Evolutionary conservation across 2,113 vertebrate genomes (phyloP).

Genomic region (Struthio camelus): DNA sequence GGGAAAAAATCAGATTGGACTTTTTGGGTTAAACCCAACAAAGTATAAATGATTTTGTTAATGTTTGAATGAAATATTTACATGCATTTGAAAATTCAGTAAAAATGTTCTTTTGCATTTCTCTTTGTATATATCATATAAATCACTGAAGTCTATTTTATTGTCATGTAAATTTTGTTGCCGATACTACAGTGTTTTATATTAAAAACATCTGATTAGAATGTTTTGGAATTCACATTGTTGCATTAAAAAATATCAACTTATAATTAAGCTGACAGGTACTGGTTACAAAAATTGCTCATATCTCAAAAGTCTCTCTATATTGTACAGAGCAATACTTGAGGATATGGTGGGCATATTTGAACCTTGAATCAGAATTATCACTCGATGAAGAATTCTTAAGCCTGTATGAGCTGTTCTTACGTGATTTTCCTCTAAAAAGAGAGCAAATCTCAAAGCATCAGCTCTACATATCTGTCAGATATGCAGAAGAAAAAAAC

Average conservation of each 20-base stretch:
- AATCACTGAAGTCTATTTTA: neutral
- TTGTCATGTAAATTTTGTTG: neutral
- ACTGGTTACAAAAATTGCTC: neutral
- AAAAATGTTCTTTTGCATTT: neutral
- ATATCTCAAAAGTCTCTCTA: neutral
- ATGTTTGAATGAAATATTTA: neutral
- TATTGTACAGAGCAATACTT: neutral
- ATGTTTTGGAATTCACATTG: neutral
- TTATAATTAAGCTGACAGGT: neutral
- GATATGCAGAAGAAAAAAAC: neutral
- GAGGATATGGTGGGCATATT: neutral
- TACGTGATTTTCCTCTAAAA: neutral
- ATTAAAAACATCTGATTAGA: neutral
- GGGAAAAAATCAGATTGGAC: neutral
- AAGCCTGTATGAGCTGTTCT: neutral
- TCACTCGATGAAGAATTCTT: neutral
- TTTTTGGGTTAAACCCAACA: neutral
- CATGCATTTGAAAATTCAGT: neutral
- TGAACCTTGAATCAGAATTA: neutral
- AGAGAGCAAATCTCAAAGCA: neutral
- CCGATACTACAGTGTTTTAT: neutral
- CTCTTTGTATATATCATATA: neutral
- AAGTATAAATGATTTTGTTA: neutral
- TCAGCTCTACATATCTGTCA: neutral
- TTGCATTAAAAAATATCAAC: neutral